Evolutionary conservation across 2,888 invertebrate species (phyloP).

Genomic region (Schrankia costaestrigalis): DNA sequence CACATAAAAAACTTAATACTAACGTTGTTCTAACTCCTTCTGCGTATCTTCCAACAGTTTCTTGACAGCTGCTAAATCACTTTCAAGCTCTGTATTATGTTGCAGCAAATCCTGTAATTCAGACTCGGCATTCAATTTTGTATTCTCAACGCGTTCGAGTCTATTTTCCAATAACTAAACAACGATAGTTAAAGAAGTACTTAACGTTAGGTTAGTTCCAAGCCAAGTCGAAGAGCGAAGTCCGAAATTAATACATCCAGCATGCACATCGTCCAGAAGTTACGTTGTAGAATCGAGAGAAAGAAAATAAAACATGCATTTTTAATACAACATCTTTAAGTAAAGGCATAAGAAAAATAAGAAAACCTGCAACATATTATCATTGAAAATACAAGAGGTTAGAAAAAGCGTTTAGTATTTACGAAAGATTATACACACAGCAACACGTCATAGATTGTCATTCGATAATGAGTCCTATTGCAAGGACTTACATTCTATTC

Average conservation of each 20-base stretch:
- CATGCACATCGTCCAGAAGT: slow-evolving; percentile 43
- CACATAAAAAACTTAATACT: slow-evolving; percentile 38
- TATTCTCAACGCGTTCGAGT: slow-evolving; percentile 82
- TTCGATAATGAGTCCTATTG: too few relatives aligned
- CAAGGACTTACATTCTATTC: too few relatives aligned
- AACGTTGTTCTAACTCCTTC: slow-evolving; percentile 60
- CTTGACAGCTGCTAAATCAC: slow-evolving; percentile 76
- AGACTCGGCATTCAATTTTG: slow-evolving; percentile 82
- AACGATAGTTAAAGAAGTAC: slow-evolving; percentile 39
- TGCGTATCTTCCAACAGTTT: slow-evolving; percentile 66
- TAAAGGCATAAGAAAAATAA: too few relatives aligned
- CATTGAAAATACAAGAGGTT: too few relatives aligned
- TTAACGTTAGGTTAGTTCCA: slow-evolving; percentile 44
- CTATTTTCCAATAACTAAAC: slow-evolving; percentile 82
- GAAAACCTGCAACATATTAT: neutral
- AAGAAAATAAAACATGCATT: slow-evolving; percentile 69
- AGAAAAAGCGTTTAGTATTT: too few relatives aligned
- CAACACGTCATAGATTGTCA: too few relatives aligned
- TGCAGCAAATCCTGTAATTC: slow-evolving; percentile 82
- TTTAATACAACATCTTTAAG: too few relatives aligned
- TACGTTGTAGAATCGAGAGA: slow-evolving; percentile 42
- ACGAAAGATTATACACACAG: too few relatives aligned
- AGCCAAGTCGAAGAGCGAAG: slow-evolving; percentile 31
- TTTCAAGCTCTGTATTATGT: slow-evolving; percentile 84
- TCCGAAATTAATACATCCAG: slow-evolving; percentile 27